Conservation (phyloP, 92 coral and sea anemone species). For the Porites lobata region DNA sequence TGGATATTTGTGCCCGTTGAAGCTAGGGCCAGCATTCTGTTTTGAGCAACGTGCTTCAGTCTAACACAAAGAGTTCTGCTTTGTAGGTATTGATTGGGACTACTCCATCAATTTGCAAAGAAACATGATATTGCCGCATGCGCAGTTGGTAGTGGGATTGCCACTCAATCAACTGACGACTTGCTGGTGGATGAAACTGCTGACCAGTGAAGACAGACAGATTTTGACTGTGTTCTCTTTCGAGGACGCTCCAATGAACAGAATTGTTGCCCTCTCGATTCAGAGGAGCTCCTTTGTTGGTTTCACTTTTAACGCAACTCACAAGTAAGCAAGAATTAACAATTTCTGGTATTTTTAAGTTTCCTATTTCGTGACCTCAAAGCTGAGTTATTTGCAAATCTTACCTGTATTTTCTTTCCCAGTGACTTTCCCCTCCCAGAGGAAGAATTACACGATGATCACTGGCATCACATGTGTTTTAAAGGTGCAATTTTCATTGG, state of each 20-base stretch:
- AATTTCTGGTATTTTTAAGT: background rate
- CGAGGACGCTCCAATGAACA: background rate
- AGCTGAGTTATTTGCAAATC: background rate
- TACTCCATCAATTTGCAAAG: slow-evolving; percentile 2
- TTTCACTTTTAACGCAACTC: slow-evolving; percentile 13
- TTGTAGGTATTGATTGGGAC: slow-evolving; percentile 26
- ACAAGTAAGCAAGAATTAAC: slow-evolving; percentile 2
- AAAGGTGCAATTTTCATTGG: background rate
- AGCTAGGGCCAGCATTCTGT: no score
- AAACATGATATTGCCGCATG: background rate
- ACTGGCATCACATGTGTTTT: slow-evolving; percentile 24
- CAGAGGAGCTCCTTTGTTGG: background rate
- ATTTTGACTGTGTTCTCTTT: slow-evolving; percentile 13
- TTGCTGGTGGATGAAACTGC: slow-evolving; percentile 36
- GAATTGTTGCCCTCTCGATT: slow-evolving; percentile 15
- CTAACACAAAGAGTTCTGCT: background rate
- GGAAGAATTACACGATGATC: background rate
- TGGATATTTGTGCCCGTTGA: no score
- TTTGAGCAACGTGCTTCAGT: no score
- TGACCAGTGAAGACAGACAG: background rate
- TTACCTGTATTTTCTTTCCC: background rate
- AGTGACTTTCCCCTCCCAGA: background rate
- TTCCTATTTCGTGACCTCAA: background rate
- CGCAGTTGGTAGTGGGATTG: background rate
- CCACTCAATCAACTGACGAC: slow-evolving; percentile 7